Base-by-base conservation (phyloP, 2,113 vertebrate species). In the Larimichthys polyactis region DNA sequence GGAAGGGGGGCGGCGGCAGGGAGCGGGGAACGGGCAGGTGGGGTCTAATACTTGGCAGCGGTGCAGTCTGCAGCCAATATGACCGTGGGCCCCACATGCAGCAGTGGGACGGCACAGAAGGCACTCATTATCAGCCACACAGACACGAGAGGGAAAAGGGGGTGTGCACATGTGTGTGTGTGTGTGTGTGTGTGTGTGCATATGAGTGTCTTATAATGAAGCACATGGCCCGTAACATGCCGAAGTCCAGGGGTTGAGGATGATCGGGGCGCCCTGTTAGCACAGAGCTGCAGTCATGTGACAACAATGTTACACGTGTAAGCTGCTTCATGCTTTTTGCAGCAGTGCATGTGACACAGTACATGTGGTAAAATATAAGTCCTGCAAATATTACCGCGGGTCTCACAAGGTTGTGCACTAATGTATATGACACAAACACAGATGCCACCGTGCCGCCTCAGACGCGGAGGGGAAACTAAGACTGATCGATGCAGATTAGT, bases 61-160 rank as follows among this genome's bases (percentile, higher is more conserved):
- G 83, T 81, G 32, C 58, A 71, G 76, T 59, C 83, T 87, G 74
- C 36, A 84, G 78, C 43, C 62, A 75, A 71, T 69, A 71, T 87
- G 77, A 88, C 82, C 27, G 60, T 51, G 78, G 86, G 92, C 82
- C 91, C 65, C 94, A 93, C 92, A 87, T 90, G 91, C 82, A 60
- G 78, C 71, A 59, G 66, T 59, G 67, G 72, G 82, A 68, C 27
- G 54, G 83, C 79, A 83, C 84, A 82, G 79, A 74, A 84, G 85
- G 71, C 55, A 20, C 79, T 91, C 86, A 82, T 89, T 90, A 90
- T 81, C 71, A 77, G 72, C 75, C 83, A 71, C 70, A 81, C 59
- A 62, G 71, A 75, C 57, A 60, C 59, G 17, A 9, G 44, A 69
- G 75, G 59, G 49, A 22, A 24, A n/a, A 14, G 44, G 67, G 72